Conservation (phyloP, 92 coral and sea anemone genomes). For the Hydrozoanthus gracilis region DNA sequence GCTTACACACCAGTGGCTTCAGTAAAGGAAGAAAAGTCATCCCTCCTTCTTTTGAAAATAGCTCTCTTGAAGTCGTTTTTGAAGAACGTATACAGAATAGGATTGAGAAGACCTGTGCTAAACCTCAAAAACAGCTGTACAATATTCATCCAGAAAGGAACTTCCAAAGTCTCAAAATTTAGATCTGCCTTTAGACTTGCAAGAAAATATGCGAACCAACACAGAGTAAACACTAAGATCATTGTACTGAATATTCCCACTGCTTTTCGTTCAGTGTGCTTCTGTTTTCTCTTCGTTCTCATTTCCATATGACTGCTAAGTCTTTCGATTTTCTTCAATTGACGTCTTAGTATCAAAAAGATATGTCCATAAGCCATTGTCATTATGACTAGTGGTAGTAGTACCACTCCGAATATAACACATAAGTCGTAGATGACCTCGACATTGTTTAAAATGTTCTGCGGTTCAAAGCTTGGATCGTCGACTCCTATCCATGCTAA, state of each 20-base stretch:
- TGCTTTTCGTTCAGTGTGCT: slow-evolving; percentile 64
- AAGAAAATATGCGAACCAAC: slow-evolving; percentile 82
- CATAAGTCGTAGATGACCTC: slow-evolving; percentile 66
- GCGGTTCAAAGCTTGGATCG: background rate
- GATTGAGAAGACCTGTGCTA: slow-evolving; percentile 73
- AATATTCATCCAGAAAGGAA: slow-evolving; percentile 66
- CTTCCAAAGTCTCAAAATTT: background rate
- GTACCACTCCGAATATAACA: slow-evolving; percentile 57
- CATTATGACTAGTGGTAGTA: slow-evolving; percentile 67
- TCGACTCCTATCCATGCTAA: slow-evolving; percentile 57
- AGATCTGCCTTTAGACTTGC: slow-evolving; percentile 65
- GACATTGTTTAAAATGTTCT: slow-evolving; percentile 8
- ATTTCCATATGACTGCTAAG: slow-evolving; percentile 61
- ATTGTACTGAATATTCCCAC: slow-evolving; percentile 68
- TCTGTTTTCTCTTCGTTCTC: slow-evolving; percentile 48
- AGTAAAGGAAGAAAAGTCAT: background rate
- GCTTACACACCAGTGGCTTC: slow-evolving; percentile 12
- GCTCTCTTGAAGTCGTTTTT: slow-evolving; percentile 80
- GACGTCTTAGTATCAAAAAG: slow-evolving; percentile 61
- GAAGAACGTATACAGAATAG: slow-evolving; percentile 75
- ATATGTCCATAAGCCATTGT: slow-evolving; percentile 70
- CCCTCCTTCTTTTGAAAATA: slow-evolving; percentile 24
- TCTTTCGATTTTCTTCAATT: slow-evolving; percentile 65
- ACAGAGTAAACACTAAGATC: slow-evolving; percentile 67
- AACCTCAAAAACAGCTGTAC: slow-evolving; percentile 54